These are phyloP conservation scores for Callospermophilus lateralis DNA, from an alignment of 2,113 vertebrate genomes.

Conservation along the genomic window DNA sequence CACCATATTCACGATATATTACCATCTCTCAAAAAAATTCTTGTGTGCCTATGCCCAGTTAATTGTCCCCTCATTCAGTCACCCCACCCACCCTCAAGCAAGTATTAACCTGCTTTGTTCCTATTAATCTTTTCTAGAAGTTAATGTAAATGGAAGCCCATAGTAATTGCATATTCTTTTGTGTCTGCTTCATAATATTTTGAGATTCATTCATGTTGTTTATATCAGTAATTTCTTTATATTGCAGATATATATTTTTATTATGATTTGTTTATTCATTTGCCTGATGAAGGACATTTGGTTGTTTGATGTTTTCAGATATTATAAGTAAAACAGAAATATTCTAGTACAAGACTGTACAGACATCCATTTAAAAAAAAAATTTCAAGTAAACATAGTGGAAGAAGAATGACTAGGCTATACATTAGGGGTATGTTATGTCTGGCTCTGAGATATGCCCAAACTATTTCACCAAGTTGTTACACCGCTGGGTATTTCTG, in stretches of 20 bases:
- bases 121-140: constrained; percentile 1
- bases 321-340: constrained; percentile 1
- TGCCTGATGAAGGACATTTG: not conserved
- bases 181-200: not conserved
- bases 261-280: not conserved
- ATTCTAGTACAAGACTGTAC: not conserved
- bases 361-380: not conserved
- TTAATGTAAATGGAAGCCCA: not conserved
- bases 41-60: not conserved
- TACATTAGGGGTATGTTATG: not conserved
- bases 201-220: not conserved
- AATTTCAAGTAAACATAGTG: not conserved
- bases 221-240: not conserved
- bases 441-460: not conserved
- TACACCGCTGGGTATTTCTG: not conserved
- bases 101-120: constrained; percentile 2
- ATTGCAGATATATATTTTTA: not conserved
- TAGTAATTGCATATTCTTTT: not conserved
- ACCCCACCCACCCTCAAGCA: not conserved
- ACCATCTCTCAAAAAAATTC: not conserved
- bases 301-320: not conserved
- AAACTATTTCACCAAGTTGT: not conserved
- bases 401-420: not conserved
- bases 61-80: not conserved
- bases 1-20: not conserved